Percentiles rank a stretch among this genome's conserved stretches.
Evolutionary conservation across 2,888 invertebrate genomes (phyloP).

Genomic region (Morpho helenor): DNA sequence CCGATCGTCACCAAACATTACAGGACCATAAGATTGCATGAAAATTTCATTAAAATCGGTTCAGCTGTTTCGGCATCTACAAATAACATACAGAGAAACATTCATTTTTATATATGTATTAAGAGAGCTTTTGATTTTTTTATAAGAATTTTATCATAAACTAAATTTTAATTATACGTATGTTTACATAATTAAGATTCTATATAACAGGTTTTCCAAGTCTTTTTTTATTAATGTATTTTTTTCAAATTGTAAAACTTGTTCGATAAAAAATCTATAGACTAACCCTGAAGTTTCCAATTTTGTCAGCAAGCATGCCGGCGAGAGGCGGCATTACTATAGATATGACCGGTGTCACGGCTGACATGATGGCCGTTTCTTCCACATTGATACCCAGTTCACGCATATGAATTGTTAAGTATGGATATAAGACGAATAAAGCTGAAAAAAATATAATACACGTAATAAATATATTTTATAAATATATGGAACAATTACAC

Average conservation of each 20-base stretch:
- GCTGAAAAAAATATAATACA: conserved; percentile 62
- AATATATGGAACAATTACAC: not conserved
- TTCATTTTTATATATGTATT: not conserved
- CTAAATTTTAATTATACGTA: too few species aligned
- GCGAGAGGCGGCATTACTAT: conserved; percentile 89
- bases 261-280: not conserved
- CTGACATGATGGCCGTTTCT: conserved; percentile 90
- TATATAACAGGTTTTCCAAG: too few species aligned
- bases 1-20: too few species aligned
- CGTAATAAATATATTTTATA: too few species aligned
- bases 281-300: conserved; percentile 88
- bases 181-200: too few species aligned
- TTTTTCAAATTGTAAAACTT: not conserved
- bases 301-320: conserved; percentile 87
- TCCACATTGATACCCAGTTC: conserved; percentile 88
- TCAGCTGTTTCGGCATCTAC: too few species aligned
- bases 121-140: not conserved
- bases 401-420: conserved; percentile 89
- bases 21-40: too few species aligned
- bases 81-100: too few species aligned
- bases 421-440: conserved; percentile 86
- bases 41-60: too few species aligned
- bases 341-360: conserved; percentile 86
- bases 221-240: too few species aligned
- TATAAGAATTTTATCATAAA: too few species aligned